Conservation (phyloP, 2,888 invertebrate genomes). For the Caenorhabditis angaria region DNA sequence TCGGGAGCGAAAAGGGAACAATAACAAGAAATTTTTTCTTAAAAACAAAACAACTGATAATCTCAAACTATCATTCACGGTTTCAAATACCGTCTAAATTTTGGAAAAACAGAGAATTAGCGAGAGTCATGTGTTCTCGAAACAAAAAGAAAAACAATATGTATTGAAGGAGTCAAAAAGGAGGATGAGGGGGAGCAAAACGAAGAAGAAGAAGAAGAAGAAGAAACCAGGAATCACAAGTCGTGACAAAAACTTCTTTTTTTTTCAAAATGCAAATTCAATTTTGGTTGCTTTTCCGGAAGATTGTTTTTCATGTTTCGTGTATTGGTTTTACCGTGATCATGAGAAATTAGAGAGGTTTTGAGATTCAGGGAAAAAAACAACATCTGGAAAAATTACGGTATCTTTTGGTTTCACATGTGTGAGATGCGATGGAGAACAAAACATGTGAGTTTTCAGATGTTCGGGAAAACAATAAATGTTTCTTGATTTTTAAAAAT, state of each 20-base stretch:
- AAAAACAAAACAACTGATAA: too few relatives aligned
- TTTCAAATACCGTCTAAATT: too few relatives aligned
- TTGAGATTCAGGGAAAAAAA: too few relatives aligned
- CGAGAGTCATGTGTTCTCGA: not conserved
- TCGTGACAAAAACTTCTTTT: not conserved
- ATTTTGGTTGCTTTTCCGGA: not conserved
- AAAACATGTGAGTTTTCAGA: not conserved
- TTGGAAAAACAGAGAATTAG: not conserved
- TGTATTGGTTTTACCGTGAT: not conserved
- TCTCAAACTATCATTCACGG: too few relatives aligned
- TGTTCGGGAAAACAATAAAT: too few relatives aligned
- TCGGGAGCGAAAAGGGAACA: too few relatives aligned
- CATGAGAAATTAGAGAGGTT: not conserved
- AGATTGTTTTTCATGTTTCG: not conserved
- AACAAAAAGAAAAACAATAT: not conserved
- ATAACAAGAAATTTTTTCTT: too few relatives aligned
- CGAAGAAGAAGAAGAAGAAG: not conserved
- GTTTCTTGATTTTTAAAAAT: too few relatives aligned
- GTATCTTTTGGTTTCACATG: not conserved
- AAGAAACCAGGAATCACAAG: not conserved
- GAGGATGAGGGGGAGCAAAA: too few relatives aligned
- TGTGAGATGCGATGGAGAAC: not conserved
- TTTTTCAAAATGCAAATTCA: constrained; percentile 4
- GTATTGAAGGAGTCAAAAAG: too few relatives aligned
- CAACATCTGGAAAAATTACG: not conserved